These are phyloP conservation scores for Sus cebifrons DNA, from an alignment of 2,797 vertebrate genomes.

Conservation along the genomic window DNA sequence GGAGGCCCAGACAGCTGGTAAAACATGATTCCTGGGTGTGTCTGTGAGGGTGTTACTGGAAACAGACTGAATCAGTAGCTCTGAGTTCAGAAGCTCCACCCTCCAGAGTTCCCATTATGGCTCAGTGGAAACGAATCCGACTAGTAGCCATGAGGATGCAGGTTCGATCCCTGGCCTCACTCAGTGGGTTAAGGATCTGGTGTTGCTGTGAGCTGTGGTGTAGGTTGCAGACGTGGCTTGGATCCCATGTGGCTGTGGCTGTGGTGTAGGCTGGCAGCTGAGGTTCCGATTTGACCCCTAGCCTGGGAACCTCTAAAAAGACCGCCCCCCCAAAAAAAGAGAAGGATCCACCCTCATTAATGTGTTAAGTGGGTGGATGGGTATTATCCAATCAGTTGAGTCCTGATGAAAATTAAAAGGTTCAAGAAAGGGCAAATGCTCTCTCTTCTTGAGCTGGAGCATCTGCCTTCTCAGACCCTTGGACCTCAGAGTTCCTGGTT, in stretches of 20 bases:
- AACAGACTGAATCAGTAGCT: background rate
- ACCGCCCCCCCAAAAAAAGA: too few relatives aligned
- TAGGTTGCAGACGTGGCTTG: too few relatives aligned
- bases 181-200: too few relatives aligned
- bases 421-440: background rate
- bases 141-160: too few relatives aligned
- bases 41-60: background rate
- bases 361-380: too few relatives aligned
- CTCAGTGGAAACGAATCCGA: too few relatives aligned
- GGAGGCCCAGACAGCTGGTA: background rate
- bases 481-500: background rate
- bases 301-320: too few relatives aligned
- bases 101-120: background rate
- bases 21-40: background rate
- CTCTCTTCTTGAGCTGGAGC: background rate
- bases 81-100: background rate
- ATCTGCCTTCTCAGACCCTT: background rate
- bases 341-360: background rate
- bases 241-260: too few relatives aligned
- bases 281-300: too few relatives aligned
- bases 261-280: too few relatives aligned
- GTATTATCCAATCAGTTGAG: rapidly evolving
- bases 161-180: too few relatives aligned
- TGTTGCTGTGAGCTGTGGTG: too few relatives aligned
- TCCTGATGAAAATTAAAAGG: background rate